Percentiles rank a stretch among this genome's conserved stretches.
These are phyloP conservation scores for Erebia aethiops DNA, from an alignment of 2,888 invertebrate genomes.

Conservation along the genomic window DNA sequence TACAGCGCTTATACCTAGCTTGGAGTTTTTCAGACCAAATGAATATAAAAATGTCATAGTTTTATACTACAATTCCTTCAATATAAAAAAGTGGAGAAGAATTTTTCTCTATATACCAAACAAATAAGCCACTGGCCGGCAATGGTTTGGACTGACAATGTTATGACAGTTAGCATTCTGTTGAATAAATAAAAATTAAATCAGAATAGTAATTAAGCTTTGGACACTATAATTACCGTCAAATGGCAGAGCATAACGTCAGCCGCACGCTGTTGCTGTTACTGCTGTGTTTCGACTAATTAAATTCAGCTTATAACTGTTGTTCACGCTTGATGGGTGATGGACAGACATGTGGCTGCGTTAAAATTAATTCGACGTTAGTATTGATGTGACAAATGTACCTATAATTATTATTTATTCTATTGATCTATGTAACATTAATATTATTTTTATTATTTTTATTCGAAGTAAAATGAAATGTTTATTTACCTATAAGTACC, in stretches of 20 bases:
- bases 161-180: not conserved
- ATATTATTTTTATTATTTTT: too few species aligned
- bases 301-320: constrained; percentile 34
- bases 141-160: not conserved
- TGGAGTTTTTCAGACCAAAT: too few species aligned
- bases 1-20: too few species aligned
- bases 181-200: constrained; percentile 8
- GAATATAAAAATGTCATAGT: too few species aligned
- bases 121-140: too few species aligned
- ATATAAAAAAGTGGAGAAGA: too few species aligned
- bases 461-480: too few species aligned
- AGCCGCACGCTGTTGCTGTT: constrained; percentile 27
- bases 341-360: constrained; percentile 21
- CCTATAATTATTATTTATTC: too few species aligned
- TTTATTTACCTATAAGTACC: too few species aligned
- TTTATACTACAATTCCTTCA: too few species aligned
- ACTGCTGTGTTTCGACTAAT: constrained; percentile 26
- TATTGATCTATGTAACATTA: too few species aligned
- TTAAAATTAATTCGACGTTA: constrained; percentile 18
- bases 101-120: too few species aligned
- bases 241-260: constrained; percentile 22
- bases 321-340: constrained; percentile 28
- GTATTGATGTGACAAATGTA: constrained; percentile 7
- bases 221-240: constrained; percentile 4
- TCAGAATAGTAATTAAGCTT: constrained; percentile 14